Evolutionary conservation across 2,113 vertebrate species (phyloP).

Genomic region (Delphinus delphis): DNA sequence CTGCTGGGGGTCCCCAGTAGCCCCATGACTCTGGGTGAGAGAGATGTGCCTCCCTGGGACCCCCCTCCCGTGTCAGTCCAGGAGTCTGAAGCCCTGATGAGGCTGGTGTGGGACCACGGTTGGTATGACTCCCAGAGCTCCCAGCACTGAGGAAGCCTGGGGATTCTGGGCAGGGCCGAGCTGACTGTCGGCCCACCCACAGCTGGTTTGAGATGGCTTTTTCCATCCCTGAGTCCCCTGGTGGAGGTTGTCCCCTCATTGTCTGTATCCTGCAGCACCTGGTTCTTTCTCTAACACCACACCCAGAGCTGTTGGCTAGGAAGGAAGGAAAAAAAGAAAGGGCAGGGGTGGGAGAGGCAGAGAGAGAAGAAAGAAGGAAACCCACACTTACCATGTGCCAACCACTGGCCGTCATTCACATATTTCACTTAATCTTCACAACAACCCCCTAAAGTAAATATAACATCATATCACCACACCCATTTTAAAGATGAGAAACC

Average conservation of each 20-base stretch:
- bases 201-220: not conserved
- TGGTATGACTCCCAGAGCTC: not conserved
- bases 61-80: not conserved
- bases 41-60: not conserved
- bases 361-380: not conserved
- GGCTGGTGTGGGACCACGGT: not conserved
- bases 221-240: not conserved
- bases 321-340: not conserved
- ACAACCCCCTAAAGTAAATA: not conserved
- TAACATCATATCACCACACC: not conserved
- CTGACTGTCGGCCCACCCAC: not conserved
- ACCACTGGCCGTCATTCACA: not conserved
- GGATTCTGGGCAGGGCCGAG: not conserved
- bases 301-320: not conserved
- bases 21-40: not conserved
- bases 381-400: not conserved
- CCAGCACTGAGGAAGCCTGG: not conserved
- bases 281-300: not conserved
- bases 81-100: not conserved
- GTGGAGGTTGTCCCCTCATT: not conserved
- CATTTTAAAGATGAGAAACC: not conserved
- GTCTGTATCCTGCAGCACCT: not conserved
- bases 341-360: not conserved
- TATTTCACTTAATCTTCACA: not conserved
- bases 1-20: not conserved